Evolutionary conservation across 2,888 invertebrate species (phyloP), one percentile per base, ranked within the genome.

Genomic region (Leucophenga montana): DNA sequence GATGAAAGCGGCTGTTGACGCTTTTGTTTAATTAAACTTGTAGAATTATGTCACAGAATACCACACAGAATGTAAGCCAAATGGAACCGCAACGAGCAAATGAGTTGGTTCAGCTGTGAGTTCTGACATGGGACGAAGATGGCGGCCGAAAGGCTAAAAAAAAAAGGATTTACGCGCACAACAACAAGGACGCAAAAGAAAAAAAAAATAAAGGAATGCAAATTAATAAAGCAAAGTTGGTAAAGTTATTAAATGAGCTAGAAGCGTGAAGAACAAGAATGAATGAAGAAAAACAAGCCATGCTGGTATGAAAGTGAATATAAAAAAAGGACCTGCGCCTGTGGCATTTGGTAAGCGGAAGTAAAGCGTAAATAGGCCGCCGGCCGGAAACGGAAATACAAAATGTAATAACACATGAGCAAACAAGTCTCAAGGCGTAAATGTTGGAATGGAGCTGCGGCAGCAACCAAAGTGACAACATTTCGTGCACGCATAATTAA

Each of bases 1-100:
- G n/a, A 20, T n/a, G 13, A 64, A 33, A 46, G n/a, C 14, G 48
- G 22, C 18, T 50, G 50, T 50, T 50, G 50, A 11, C 83, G 83
- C 81, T 82, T 82, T 82, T 80, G 81, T 83, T 48, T 82, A 82
- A 82, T 82, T 82, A 82, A 82, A 82, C 81, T 82, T 82, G 80
- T 77, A 77, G 82, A 83, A 82, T 82, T 82, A 83, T 82, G 80
- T 78, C 84, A 78, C 81, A 80, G 74, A 39, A 39, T n/a, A n/a
- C n/a, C n/a, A n/a, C 33, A 33, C 3, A 33, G 33, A 33, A 33
- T 5, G 70, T 71, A 74, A 74, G 80, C 73, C 73, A 27, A 53
- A n/a, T 18, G 59, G 33, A 31, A 50, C 66, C 50, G 54, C 50
- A 50, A 53, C 31, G 33, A 54, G 33, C 14, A 33, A 66, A 66